Evolutionary conservation across 2,113 vertebrate genomes (phyloP).

Genomic region (Motacilla alba): DNA sequence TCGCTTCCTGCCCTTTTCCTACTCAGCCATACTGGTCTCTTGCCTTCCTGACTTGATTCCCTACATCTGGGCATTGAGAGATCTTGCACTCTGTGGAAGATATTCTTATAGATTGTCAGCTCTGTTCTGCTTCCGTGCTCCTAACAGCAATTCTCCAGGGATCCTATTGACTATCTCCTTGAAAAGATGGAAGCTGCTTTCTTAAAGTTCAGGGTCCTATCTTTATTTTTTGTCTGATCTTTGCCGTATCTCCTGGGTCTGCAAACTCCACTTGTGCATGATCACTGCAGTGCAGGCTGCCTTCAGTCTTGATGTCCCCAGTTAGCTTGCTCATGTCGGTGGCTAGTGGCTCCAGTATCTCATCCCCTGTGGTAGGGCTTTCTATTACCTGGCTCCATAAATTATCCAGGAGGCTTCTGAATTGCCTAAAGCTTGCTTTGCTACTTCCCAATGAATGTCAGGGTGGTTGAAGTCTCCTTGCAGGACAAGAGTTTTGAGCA

Average conservation of each 20-base stretch:
- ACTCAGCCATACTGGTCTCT: accelerated
- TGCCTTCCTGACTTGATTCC: neutral
- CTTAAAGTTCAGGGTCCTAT: neutral
- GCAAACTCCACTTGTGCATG: neutral
- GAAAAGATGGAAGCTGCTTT: neutral
- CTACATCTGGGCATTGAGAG: neutral
- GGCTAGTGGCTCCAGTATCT: neutral
- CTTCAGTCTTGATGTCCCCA: neutral
- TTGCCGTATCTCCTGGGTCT: neutral
- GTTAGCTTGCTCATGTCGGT: neutral
- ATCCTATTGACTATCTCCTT: neutral
- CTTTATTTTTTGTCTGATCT: neutral
- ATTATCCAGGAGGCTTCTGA: neutral
- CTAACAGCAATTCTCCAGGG: neutral
- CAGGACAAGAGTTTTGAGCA: neutral
- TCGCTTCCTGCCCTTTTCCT: neutral
- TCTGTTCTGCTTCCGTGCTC: neutral
- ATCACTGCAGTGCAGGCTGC: neutral
- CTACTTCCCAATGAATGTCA: neutral
- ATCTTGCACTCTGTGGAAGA: neutral
- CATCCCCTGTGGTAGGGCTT: neutral
- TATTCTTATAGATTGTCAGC: neutral
- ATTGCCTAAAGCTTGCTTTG: neutral
- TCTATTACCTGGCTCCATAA: neutral
- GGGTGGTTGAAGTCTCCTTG: neutral